A percentile compares a stretch with the other conserved stretches of the same genome.
phyloP scores from a whole-genome alignment of 2,797 vertebrate species.

The Adelosebastes latens region DNA sequence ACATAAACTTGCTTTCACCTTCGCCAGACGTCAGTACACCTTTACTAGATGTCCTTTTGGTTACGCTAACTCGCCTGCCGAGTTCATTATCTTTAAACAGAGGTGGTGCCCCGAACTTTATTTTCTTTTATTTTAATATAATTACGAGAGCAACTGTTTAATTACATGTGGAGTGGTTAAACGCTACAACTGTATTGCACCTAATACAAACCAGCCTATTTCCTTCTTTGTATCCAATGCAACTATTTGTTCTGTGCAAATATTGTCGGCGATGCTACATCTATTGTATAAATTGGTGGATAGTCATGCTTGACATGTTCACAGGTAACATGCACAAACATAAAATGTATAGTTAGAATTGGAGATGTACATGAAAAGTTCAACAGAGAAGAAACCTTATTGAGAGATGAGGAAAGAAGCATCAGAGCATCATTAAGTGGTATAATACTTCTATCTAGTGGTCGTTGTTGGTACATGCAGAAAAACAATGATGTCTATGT shows the following conservation, averaged over 20 bases:
- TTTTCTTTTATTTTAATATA: no score
- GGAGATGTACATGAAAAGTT: not conserved
- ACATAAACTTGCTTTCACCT: no score
- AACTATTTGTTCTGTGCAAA: slow-evolving; percentile 68
- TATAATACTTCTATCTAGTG: slow-evolving; percentile 41
- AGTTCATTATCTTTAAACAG: no score
- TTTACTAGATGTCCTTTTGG: no score
- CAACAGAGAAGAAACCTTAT: not conserved
- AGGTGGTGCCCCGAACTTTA: no score
- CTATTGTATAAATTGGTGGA: slow-evolving; percentile 77
- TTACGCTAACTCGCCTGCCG: no score
- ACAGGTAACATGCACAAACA: slow-evolving; percentile 85
- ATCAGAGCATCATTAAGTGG: not conserved
- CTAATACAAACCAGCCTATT: slow-evolving; percentile 52
- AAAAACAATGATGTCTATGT: no score
- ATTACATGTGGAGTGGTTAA: no score
- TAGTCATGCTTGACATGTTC: slow-evolving; percentile 84
- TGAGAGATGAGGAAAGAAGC: not conserved
- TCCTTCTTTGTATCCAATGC: slow-evolving; percentile 61
- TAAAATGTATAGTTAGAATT: slow-evolving; percentile 52
- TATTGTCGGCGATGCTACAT: slow-evolving; percentile 65
- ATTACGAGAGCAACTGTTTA: no score
- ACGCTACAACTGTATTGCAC: slow-evolving; percentile 49
- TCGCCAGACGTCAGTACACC: no score
- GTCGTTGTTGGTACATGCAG: not conserved